Base-by-base conservation (phyloP, 2,888 invertebrate genomes). In the Vandiemenella viatica region DNA sequence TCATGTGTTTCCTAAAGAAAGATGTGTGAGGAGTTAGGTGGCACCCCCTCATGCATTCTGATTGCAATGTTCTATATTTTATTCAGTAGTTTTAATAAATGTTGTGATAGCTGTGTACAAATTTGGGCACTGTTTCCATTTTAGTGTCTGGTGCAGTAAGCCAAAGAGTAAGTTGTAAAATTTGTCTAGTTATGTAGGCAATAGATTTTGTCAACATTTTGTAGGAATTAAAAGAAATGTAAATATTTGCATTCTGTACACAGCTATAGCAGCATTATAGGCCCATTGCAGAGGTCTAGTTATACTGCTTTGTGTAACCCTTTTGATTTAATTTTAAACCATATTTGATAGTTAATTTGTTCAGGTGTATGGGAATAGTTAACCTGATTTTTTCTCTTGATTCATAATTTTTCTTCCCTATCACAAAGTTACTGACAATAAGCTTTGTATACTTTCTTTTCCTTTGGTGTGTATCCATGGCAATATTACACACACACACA, bases 1-100 rank as follows among this genome's bases (percentile, higher is more conserved):
- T 55, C 55, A 53, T 53, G 55, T 55, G 56, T 53, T 55, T 53
- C 53, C 55, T 50, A 47, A 43, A 49, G 49, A 50, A 51, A 55
- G 48, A 32, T 32, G 10, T 32, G 32, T 13, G 32, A n/a, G 10
- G 32, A n/a, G 10, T 32, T n/a, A 32, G n/a, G n/a, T 32, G 32
- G 32, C 10, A 32, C 3, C 32, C 10, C n/a, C 32, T 32, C 32
- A 32, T 13, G n/a, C n/a, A 32, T 32, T 32, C n/a, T 32, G 13
- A 32, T n/a, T 13, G n/a, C 10, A 32, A 13, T n/a, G 10, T 32
- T 32, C 32, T 32, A 3, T n/a, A 13, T 32, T 32, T 32, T n/a
- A n/a, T n/a, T n/a, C n/a, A 13, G 10, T 32, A 13, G 32, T n/a
- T 32, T 32, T 32, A n/a, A 32, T 13, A 13, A 32, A 32, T 32